A percentile compares a stretch with the other conserved stretches of the same genome.
These are phyloP conservation scores for Drosophila villosipedis DNA, from an alignment of 2,888 invertebrate genomes.

Conservation along the genomic window DNA sequence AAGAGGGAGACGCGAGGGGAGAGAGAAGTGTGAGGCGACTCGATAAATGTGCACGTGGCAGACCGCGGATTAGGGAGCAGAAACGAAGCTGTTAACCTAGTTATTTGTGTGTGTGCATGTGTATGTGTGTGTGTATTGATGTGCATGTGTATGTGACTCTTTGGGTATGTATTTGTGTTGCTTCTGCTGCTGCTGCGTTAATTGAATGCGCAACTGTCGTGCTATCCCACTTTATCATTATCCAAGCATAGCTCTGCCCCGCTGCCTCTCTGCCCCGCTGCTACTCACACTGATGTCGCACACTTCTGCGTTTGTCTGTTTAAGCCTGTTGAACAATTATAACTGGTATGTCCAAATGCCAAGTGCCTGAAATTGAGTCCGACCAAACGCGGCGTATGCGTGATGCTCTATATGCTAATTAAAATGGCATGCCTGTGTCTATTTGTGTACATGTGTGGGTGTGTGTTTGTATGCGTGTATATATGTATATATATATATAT, in stretches of 20 bases:
- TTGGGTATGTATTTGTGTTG: conserved; percentile 2
- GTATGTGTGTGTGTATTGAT: conserved; percentile 3
- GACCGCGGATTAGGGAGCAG: conserved; percentile 56
- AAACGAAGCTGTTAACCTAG: conserved; percentile 64
- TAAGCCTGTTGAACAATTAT: conserved; percentile 79
- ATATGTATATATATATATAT: too few relatives aligned
- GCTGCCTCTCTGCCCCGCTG: background rate
- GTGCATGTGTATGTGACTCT: conserved; percentile 9
- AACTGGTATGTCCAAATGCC: conserved; percentile 80
- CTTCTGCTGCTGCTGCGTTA: conserved; percentile 54
- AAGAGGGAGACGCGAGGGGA: background rate
- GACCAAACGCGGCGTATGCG: conserved; percentile 70
- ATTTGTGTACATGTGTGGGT: conserved; percentile 20
- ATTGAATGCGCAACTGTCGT: conserved; percentile 78
- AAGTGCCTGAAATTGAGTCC: conserved; percentile 79
- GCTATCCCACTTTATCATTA: conserved; percentile 51
- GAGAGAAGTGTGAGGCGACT: conserved; percentile 33
- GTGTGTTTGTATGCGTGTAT: conserved; percentile 7
- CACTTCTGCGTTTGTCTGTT: conserved; percentile 66
- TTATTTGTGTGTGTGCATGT: conserved; percentile 33
- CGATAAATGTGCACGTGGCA: conserved; percentile 62
- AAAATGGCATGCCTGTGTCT: conserved; percentile 62
- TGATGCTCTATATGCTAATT: conserved; percentile 78
- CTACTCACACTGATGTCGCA: conserved; percentile 3
- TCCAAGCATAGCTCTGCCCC: conserved; percentile 7